Percentiles rank a stretch among this genome's conserved stretches.
Conservation (phyloP, 1,140 invertebrate genomes). For the Cydia fagiglandana region DNA sequence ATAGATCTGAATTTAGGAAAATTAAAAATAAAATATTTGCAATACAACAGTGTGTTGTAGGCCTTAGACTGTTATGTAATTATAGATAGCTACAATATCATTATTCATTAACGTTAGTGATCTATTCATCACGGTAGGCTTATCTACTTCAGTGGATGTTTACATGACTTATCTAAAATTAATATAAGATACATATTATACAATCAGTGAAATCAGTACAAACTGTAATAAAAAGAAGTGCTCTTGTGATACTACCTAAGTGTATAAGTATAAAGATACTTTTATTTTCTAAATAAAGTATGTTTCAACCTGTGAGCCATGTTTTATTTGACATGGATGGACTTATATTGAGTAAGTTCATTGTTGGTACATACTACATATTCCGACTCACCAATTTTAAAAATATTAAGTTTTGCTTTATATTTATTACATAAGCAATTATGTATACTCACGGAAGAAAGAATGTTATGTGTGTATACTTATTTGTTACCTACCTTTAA, state of each 20-base stretch:
- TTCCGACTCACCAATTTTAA: too few relatives aligned
- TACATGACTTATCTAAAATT: background rate
- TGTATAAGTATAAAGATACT: conserved; percentile 7
- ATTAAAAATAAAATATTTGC: background rate
- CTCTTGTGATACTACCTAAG: conserved; percentile 23
- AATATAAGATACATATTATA: conserved; percentile 4
- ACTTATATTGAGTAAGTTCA: conserved; percentile 67
- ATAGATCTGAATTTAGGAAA: background rate
- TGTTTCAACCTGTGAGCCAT: conserved; percentile 64
- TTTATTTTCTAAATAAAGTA: conserved; percentile 51
- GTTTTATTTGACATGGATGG: conserved; percentile 78
- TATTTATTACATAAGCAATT: too few relatives aligned
- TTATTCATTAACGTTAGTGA: background rate
- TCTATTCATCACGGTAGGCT: background rate
- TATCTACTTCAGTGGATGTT: background rate
- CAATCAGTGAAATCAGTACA: background rate
- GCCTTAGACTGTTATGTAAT: background rate
- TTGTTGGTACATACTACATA: conserved; percentile 19
- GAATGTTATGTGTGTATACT: too few relatives aligned
- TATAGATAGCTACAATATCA: background rate
- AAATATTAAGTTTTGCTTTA: too few relatives aligned
- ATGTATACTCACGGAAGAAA: too few relatives aligned
- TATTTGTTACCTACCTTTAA: too few relatives aligned
- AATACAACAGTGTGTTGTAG: background rate
- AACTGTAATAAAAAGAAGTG: background rate